Conservation (phyloP, 2,797 vertebrate species). For the Pangasius krempfi region DNA sequence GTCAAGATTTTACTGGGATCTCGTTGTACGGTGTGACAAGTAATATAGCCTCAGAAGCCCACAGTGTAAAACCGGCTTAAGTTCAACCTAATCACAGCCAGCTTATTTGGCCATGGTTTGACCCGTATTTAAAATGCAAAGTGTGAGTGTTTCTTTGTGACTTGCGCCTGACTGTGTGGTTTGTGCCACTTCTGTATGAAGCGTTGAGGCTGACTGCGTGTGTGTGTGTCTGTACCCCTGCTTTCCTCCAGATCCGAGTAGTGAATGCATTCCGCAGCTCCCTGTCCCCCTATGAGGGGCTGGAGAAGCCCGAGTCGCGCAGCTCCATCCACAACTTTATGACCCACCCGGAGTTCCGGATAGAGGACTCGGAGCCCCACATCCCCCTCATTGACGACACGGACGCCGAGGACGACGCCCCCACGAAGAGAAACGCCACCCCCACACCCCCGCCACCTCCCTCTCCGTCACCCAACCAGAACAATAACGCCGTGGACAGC, state of each 20-base stretch:
- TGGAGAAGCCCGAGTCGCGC: conserved; percentile 96
- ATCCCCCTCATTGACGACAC: conserved; percentile 99
- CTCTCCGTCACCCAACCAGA: conserved; percentile 95
- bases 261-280: conserved; percentile 99
- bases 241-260: conserved; percentile 91
- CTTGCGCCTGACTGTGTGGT: conserved; percentile 1
- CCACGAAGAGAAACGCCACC: conserved; percentile 92
- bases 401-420: conserved; percentile 96
- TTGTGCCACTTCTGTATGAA: conserved; percentile 29
- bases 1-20: not conserved
- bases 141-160: conserved; percentile 3
- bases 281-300: conserved; percentile 97
- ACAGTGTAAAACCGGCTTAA: conserved; percentile 55
- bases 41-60: conserved; percentile 61
- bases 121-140: conserved; percentile 49
- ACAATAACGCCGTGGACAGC: conserved; percentile 98
- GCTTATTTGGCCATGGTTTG: conserved; percentile 56
- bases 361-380: conserved; percentile 98
- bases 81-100: conserved; percentile 59
- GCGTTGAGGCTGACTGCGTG: conserved; percentile 58
- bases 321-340: conserved; percentile 99
- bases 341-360: conserved; percentile 99
- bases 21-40: not conserved
- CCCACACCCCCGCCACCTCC: conserved; percentile 76
- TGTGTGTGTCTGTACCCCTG: conserved; percentile 42